Evolutionary conservation across 1,140 invertebrate species (phyloP).

Genomic region (Sycophila sp.): DNA sequence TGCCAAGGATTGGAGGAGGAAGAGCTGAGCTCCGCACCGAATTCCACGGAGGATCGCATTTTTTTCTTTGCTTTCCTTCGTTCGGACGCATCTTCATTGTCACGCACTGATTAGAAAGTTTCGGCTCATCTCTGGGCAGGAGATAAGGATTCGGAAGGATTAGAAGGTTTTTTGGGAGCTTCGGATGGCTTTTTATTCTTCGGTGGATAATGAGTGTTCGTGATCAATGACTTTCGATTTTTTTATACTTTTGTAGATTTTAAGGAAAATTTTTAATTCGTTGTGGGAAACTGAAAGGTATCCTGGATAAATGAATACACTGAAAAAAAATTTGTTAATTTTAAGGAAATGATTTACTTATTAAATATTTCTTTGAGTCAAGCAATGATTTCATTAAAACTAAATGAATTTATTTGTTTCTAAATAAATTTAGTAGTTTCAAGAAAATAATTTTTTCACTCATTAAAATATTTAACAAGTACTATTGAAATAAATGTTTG

Average conservation of each 20-base stretch:
- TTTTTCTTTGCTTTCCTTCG: background rate
- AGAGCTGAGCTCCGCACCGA: background rate
- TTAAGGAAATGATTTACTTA: too few relatives aligned
- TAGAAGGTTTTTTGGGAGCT: background rate
- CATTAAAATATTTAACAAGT: too few relatives aligned
- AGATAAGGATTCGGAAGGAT: background rate
- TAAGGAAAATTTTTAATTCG: background rate
- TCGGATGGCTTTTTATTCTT: background rate
- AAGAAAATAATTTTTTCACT: too few relatives aligned
- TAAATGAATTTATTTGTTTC: too few relatives aligned
- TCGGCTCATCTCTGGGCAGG: background rate
- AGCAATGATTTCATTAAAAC: too few relatives aligned
- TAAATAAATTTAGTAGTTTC: too few relatives aligned
- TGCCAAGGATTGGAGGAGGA: too few relatives aligned
- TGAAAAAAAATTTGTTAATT: too few relatives aligned
- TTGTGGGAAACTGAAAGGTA: background rate
- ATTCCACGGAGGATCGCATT: background rate
- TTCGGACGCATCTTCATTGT: slow-evolving; percentile 14
- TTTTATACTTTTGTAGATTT: background rate
- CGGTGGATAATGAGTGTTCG: background rate
- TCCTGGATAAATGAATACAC: too few relatives aligned
- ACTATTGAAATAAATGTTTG: too few relatives aligned
- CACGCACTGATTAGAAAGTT: slow-evolving; percentile 11
- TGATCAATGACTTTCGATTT: slow-evolving; percentile 5
- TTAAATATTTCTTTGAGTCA: too few relatives aligned